Evolutionary conservation across 2,797 vertebrate genomes (phyloP).

Genomic region (Oryzias dopingdopingensis): DNA sequence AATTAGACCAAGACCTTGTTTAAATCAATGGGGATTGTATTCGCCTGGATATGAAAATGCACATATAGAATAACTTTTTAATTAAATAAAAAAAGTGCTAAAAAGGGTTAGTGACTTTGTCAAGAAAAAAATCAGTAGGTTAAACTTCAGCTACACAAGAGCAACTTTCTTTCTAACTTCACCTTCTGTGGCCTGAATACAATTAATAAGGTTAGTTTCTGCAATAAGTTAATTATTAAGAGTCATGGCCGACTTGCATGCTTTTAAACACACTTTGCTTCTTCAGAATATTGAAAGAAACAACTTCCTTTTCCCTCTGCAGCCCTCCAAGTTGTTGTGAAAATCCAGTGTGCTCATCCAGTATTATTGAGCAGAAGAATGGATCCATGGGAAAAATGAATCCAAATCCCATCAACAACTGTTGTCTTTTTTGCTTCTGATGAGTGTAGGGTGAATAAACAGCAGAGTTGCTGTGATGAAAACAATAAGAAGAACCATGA

Average conservation of each 20-base stretch:
- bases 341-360: no score
- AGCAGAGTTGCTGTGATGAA: background rate
- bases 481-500: background rate
- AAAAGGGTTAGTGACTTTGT: no score
- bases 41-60: background rate
- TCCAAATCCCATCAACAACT: no score
- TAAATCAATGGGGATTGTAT: background rate
- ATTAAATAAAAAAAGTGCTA: no score
- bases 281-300: background rate
- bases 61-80: no score
- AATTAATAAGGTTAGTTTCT: no score
- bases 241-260: no score
- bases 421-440: background rate
- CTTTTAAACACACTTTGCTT: background rate
- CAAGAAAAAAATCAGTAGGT: background rate
- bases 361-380: no score
- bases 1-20: background rate
- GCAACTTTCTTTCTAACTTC: background rate
- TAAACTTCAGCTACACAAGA: background rate
- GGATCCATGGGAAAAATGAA: no score
- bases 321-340: background rate
- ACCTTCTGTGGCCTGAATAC: no score
- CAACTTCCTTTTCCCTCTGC: background rate
- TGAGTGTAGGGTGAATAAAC: background rate
- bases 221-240: no score